Base-by-base conservation (phyloP, 2,888 invertebrate genomes). In the Caenorhabditis japonica region DNA sequence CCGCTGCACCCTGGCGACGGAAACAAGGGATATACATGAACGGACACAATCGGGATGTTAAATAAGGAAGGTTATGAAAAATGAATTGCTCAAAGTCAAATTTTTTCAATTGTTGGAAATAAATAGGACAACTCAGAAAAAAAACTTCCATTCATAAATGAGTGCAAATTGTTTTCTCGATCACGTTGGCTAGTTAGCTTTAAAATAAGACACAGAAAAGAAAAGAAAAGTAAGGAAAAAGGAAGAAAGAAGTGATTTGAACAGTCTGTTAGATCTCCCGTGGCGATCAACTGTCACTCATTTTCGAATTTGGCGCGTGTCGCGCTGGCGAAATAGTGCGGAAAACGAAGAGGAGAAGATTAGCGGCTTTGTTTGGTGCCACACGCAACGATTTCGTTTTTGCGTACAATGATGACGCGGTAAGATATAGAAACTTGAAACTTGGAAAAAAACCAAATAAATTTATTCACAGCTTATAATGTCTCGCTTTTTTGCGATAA, bases 221-320 rank as follows among this genome's bases (percentile, higher is more conserved):
- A 27, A n/a, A 23, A 7, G 27, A 46, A 46, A 5, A 23, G n/a
- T 23, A 23, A 21, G 27, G 25, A 46, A 36, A 51, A 36, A 30
- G 30, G 10, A 38, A 36, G 41, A 53, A 33, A 41, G 19, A 10
- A 36, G 27, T 38, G 36, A 36, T 25, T 23, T n/a, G 47, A 58
- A 59, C 59, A 46, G 59, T 56, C 39, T 44, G 56, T 34, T 43
- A 38, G 21, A 38, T 68, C 66, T 68, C 66, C 56, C 58, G 51
- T 41, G 12, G 64, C 34, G 66, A 30, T 43, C n/a, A 12, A 25
- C 38, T 51, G 44, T 44, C 46, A 36, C 25, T 33, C 52, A 69
- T 49, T 59, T 69, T 69, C 69, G 23, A 69, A 69, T 69, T 69
- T 69, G 69, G 69, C 69, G 69, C 69, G 69, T 69, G 69, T 52